Base-by-base conservation (phyloP, 1,140 invertebrate genomes). In the Dendroctonus ponderosae region DNA sequence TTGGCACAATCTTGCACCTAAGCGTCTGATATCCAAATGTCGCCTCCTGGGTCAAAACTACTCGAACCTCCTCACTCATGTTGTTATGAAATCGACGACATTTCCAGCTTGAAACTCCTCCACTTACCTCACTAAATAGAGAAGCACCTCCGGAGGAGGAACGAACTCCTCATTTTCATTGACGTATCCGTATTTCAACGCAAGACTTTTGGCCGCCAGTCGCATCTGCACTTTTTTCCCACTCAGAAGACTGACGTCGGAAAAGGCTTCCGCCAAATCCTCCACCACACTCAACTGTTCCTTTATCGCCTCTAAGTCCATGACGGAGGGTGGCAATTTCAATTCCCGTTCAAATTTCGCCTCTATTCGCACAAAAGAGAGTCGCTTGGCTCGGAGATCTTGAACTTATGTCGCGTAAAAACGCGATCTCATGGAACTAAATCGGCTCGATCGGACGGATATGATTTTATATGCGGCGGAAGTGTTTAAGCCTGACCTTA, bases 71-170 rank as follows among this genome's bases (percentile, higher is more conserved):
- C n/a, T n/a, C n/a, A n/a, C n/a, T n/a, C n/a, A n/a, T n/a, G n/a
- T n/a, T n/a, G n/a, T n/a, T n/a, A n/a, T n/a, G n/a, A n/a, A n/a
- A n/a, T n/a, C n/a, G n/a, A n/a, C n/a, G n/a, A n/a, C n/a, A n/a
- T n/a, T n/a, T n/a, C n/a, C n/a, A n/a, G n/a, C n/a, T n/a, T n/a
- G n/a, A n/a, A n/a, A n/a, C n/a, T n/a, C n/a, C n/a, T n/a, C n/a
- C n/a, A n/a, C n/a, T 83, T 80, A 87, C 85, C 85, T 85, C 74
- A 86, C 85, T 63, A 87, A 79, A 77, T 86, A 86, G 46, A 86
- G 75, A 37, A 87, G 78, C 50, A 87, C 75, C 60, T 85, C 82
- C 69, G 82, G 85, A n/a, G 85, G 85, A 39, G 85, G 85, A 60
- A 85, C 81, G 75, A 83, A 86, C 48, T 70, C 69, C 12, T 71